Conservation (phyloP, 2,888 invertebrate genomes). For the Brachylomia viminalis region DNA sequence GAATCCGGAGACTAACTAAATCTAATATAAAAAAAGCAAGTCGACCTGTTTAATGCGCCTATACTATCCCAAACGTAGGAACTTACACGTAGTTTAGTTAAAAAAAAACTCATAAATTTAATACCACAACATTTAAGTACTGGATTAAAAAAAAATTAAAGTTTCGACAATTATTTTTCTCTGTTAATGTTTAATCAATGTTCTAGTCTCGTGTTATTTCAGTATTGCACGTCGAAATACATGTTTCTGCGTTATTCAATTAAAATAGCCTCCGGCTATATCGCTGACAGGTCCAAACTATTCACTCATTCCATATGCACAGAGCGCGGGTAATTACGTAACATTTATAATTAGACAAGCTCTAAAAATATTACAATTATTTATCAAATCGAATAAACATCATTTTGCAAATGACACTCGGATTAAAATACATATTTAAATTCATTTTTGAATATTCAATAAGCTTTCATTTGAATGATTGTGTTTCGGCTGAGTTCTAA, state of each 20-base stretch:
- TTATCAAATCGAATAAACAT: conserved; percentile 17
- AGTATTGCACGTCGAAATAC: background rate
- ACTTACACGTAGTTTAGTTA: too few relatives aligned
- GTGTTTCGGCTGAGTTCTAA: background rate
- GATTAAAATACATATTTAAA: conserved; percentile 22
- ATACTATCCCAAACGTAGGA: too few relatives aligned
- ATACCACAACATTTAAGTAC: too few relatives aligned
- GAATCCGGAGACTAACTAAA: background rate
- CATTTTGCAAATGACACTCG: background rate
- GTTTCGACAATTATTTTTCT: too few relatives aligned
- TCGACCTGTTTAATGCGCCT: background rate
- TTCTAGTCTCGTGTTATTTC: background rate
- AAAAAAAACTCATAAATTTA: too few relatives aligned
- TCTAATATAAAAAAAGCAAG: background rate
- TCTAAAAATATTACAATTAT: conserved; percentile 4
- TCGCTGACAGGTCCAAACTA: background rate
- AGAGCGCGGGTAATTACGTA: conserved; percentile 12
- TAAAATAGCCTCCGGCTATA: conserved; percentile 9
- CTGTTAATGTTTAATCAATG: background rate
- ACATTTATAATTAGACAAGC: conserved; percentile 3
- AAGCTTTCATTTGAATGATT: background rate
- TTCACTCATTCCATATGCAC: conserved; percentile 12
- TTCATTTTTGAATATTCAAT: conserved; percentile 15
- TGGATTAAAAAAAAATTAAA: background rate
- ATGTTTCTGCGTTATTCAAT: conserved; percentile 1